Conservation (phyloP, 2,113 vertebrate genomes). For the Piaya cayana region DNA sequence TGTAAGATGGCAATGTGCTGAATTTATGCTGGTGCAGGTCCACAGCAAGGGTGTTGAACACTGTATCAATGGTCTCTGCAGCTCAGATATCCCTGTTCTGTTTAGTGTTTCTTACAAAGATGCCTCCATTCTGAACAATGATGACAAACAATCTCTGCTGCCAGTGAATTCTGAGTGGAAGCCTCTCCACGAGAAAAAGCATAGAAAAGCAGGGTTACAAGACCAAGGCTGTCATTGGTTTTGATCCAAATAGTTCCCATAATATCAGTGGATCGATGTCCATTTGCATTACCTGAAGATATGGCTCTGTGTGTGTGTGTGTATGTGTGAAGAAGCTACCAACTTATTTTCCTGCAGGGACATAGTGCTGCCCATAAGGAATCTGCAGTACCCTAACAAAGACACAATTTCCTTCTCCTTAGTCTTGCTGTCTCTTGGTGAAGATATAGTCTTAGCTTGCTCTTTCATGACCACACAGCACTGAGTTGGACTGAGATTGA, state of each 20-base stretch:
- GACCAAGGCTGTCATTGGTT: background rate
- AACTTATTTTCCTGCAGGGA: background rate
- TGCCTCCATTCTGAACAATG: background rate
- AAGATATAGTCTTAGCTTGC: background rate
- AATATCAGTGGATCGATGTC: background rate
- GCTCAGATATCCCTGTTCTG: background rate
- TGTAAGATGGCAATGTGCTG: background rate
- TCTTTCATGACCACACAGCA: background rate
- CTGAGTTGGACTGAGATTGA: background rate
- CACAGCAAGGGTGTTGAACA: background rate
- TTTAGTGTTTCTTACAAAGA: background rate
- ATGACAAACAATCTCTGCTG: background rate
- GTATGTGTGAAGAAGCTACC: background rate
- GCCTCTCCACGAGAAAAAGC: background rate
- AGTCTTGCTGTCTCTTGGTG: background rate
- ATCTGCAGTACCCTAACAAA: background rate
- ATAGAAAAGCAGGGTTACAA: background rate
- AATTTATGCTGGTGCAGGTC: background rate
- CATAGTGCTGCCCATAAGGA: background rate
- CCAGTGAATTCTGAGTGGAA: background rate
- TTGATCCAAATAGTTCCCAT: background rate
- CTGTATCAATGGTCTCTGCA: accelerated
- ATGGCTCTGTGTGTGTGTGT: background rate
- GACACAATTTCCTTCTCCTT: background rate
- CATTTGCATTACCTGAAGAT: background rate